phyloP scores from a whole-genome alignment of 2,113 vertebrate species.

The Aviceda subcristata region DNA sequence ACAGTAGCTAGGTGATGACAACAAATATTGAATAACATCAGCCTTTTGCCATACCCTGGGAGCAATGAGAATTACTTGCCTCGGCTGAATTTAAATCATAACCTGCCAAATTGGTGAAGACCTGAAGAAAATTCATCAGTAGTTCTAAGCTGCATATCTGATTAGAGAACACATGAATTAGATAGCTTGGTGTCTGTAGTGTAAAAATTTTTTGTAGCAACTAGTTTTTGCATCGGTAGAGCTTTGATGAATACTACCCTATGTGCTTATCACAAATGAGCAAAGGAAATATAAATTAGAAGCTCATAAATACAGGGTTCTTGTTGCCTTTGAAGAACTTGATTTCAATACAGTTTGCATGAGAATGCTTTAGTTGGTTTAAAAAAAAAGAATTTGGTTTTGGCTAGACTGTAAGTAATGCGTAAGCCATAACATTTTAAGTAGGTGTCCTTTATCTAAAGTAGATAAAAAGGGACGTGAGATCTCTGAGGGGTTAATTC shows the following conservation, averaged over 20 bases:
- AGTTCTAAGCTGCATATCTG: neutral
- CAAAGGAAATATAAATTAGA: constrained; percentile 47
- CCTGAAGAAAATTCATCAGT: neutral
- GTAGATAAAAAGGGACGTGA: neutral
- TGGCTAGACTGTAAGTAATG: neutral
- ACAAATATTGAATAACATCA: neutral
- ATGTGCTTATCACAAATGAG: constrained; percentile 20
- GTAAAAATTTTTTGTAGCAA: neutral
- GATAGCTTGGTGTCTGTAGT: neutral
- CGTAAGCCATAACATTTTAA: neutral
- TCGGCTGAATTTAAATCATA: neutral
- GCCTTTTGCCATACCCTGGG: neutral
- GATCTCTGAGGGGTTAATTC: constrained; percentile 59
- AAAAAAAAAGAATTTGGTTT: neutral
- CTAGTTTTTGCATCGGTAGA: neutral
- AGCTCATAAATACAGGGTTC: constrained; percentile 36
- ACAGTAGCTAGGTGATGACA: neutral
- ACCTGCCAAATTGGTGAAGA: neutral
- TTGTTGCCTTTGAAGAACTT: constrained; percentile 43
- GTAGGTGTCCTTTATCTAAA: neutral
- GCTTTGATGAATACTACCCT: constrained; percentile 21
- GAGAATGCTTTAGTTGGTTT: neutral
- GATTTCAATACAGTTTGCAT: neutral
- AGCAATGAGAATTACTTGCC: neutral
- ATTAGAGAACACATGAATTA: neutral